Evolutionary conservation across 2,797 vertebrate species (phyloP).

Genomic region (Cynopterus sphinx): DNA sequence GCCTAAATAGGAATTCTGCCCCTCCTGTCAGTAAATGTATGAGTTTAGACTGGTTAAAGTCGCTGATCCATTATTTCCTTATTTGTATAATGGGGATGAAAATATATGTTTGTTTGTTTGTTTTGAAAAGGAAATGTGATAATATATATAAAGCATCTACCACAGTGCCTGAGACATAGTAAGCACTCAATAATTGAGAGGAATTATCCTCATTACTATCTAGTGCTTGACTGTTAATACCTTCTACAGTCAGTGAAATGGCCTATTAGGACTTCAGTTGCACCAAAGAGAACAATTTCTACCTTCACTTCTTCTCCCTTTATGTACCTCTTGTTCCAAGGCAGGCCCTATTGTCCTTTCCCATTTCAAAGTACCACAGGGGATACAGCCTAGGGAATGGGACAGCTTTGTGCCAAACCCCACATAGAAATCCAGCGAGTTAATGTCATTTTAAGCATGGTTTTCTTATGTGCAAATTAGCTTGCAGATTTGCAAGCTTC

Average conservation of each 20-base stretch:
- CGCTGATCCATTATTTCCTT: not conserved
- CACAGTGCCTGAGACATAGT: not conserved
- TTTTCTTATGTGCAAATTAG: slow-evolving; percentile 63
- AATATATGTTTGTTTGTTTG: not conserved
- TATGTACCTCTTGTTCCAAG: not conserved
- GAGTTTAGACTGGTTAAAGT: not conserved
- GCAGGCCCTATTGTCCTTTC: slow-evolving; percentile 37
- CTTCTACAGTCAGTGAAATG: not conserved
- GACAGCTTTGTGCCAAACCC: slow-evolving; percentile 42
- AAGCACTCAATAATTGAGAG: slow-evolving; percentile 12
- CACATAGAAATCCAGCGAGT: not conserved
- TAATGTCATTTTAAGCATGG: slow-evolving; percentile 64
- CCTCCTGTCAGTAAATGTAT: not conserved
- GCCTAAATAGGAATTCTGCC: not conserved
- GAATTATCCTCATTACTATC: slow-evolving; percentile 18
- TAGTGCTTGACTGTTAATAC: slow-evolving; percentile 34
- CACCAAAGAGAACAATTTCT: slow-evolving; percentile 48
- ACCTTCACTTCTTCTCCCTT: slow-evolving; percentile 8
- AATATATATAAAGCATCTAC: not conserved
- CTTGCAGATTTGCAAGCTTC: slow-evolving; percentile 14
- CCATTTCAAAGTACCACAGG: not conserved
- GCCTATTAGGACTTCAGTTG: slow-evolving; percentile 50
- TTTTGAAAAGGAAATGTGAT: not conserved
- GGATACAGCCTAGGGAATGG: not conserved
- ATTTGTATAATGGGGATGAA: not conserved